phyloP scores from a whole-genome alignment of 2,113 vertebrate genomes.

The Spea bombifrons region DNA sequence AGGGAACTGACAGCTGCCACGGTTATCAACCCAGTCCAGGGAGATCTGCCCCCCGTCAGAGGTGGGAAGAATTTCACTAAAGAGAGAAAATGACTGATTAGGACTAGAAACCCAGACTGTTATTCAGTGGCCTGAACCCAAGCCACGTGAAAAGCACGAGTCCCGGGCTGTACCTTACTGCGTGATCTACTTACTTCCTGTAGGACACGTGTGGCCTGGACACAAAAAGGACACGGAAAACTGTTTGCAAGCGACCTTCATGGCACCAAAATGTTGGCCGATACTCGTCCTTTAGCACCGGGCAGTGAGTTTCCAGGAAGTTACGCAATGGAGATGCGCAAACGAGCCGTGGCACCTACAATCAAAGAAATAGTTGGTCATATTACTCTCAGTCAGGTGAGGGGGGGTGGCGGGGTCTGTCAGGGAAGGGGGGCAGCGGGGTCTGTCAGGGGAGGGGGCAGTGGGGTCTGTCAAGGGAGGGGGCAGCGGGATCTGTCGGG shows the following conservation, averaged over 20 bases:
- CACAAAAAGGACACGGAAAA: conserved; percentile 62
- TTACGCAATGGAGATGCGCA: conserved; percentile 57
- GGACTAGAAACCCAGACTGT: neutral
- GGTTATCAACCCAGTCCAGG: conserved; percentile 75
- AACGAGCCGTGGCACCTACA: conserved; percentile 61
- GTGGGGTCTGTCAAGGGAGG: neutral
- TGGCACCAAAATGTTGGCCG: conserved; percentile 73
- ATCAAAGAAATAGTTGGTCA: neutral
- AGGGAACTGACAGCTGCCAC: conserved; percentile 49
- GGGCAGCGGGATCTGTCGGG: neutral
- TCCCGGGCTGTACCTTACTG: neutral
- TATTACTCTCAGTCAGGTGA: too few relatives aligned
- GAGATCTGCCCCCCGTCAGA: conserved; percentile 76
- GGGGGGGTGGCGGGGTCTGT: too few relatives aligned
- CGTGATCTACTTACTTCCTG: conserved; percentile 65
- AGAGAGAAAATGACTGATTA: neutral
- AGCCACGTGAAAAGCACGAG: neutral
- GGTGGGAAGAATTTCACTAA: conserved; percentile 71
- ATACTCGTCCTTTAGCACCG: conserved; percentile 63
- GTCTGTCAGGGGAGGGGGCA: too few relatives aligned
- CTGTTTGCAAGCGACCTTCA: conserved; percentile 67
- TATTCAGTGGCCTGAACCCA: neutral
- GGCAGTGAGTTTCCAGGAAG: conserved; percentile 65
- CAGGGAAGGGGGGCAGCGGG: too few relatives aligned
- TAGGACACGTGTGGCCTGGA: conserved; percentile 64